Percentiles rank a stretch among this genome's conserved stretches.
Evolutionary conservation across 2,113 vertebrate genomes (phyloP).

Genomic region (Verasper variegatus): DNA sequence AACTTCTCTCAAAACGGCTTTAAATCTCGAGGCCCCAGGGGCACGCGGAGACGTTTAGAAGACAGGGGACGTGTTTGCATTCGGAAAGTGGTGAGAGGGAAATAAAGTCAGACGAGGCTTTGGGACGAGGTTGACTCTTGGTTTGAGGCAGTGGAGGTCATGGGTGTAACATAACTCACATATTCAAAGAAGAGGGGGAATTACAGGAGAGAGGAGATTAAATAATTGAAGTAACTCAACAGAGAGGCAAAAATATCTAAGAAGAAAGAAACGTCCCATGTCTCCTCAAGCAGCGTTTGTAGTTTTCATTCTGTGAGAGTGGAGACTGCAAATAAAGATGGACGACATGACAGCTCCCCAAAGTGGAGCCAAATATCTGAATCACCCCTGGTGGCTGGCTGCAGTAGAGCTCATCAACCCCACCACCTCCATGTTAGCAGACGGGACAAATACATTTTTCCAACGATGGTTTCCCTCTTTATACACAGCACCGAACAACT

Average conservation of each 20-base stretch:
- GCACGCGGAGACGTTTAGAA: conserved; percentile 24
- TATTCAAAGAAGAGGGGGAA: conserved; percentile 41
- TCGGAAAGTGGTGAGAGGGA: conserved; percentile 29
- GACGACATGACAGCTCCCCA: no score
- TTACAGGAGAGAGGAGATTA: conserved; percentile 10
- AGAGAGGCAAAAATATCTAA: conserved; percentile 15
- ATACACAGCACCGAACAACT: conserved; percentile 15
- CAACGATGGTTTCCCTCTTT: not conserved
- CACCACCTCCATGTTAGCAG: not conserved
- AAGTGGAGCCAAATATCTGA: not conserved
- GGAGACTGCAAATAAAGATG: not conserved
- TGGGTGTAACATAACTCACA: conserved; percentile 22
- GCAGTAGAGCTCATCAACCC: no score
- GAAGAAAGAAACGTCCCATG: conserved; percentile 16
- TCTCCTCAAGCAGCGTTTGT: conserved; percentile 18
- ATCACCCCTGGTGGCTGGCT: not conserved
- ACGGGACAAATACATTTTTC: not conserved
- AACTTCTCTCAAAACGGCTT: conserved; percentile 42
- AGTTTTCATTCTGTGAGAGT: conserved; percentile 19
- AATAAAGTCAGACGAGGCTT: conserved; percentile 52
- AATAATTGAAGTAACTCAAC: conserved; percentile 40
- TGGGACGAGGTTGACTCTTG: conserved; percentile 40
- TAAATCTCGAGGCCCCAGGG: conserved; percentile 27
- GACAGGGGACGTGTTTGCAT: conserved; percentile 50
- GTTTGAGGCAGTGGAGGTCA: conserved; percentile 39